These are phyloP conservation scores for Sipunculus nudus DNA, from an alignment of 2,888 invertebrate species.

Conservation along the genomic window DNA sequence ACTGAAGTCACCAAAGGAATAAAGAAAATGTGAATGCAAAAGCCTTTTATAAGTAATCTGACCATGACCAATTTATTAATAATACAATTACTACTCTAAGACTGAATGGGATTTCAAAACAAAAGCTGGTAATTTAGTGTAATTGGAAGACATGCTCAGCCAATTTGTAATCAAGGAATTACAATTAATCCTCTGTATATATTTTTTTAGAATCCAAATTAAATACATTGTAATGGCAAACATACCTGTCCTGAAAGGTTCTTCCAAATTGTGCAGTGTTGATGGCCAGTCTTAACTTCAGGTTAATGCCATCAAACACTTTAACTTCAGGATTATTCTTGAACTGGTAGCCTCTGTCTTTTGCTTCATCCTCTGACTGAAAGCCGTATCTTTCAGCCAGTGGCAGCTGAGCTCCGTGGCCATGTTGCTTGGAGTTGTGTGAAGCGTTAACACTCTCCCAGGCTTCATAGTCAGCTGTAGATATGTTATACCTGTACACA, in stretches of 20 bases:
- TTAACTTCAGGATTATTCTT: conserved; percentile 61
- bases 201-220: no score
- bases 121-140: no score
- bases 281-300: conserved; percentile 58
- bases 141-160: no score
- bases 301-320: conserved; percentile 53
- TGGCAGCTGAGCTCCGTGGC: conserved; percentile 42
- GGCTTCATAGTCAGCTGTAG: conserved; percentile 61
- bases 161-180: no score
- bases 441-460: conserved; percentile 51
- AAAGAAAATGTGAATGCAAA: no score
- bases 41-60: no score
- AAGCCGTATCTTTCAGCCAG: conserved; percentile 50
- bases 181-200: no score
- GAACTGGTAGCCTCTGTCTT: conserved; percentile 56
- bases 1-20: no score
- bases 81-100: no score
- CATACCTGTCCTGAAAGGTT: conserved; percentile 65
- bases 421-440: conserved; percentile 40
- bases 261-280: conserved; percentile 65
- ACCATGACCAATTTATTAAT: no score
- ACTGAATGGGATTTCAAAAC: no score
- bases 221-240: no score
- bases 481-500: conserved; percentile 63
- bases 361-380: conserved; percentile 39